Evolutionary conservation across 2,888 invertebrate species (phyloP), one percentile per base, ranked within the genome.

Genomic region (Tipula unca): DNA sequence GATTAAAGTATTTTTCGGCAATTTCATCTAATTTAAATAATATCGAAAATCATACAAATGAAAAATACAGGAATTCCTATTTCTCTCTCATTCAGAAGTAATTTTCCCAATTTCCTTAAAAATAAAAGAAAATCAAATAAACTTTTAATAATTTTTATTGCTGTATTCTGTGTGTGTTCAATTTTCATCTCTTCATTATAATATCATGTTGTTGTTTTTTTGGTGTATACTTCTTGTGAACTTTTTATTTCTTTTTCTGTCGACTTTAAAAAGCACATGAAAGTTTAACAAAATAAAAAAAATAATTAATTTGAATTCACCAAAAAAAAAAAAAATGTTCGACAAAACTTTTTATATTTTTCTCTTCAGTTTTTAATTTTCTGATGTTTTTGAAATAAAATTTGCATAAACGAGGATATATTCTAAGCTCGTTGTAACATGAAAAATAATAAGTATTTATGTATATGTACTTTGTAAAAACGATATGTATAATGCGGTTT

Each of bases 61-160:
- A 69, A 69, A 48, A 69, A 69, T 69, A 69, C 69, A 69, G 69
- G 69, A 69, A 69, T 69, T 69, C 69, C 69, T 69, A 25, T 69
- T 69, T 69, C 69, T 25, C 48, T 48, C 8, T n/a, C 69, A 13
- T 69, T 69, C 69, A 25, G 2, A 69, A 69, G 25, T 69, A 69
- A 69, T 69, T 25, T 69, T 69, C 69, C 69, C 20, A 69, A 69
- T 69, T 48, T 48, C 48, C 48, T 69, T 8, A 54, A 54, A 54
- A 54, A 6, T 39, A 48, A 48, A 48, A 48, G 1, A 48, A 69
- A 69, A 69, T 25, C 1, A 69, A 69, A 69, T 69, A 25, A 69
- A 69, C 1, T 48, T 69, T 69, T 69, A 8, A 69, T 3, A 48
- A 25, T 25, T 69, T 69, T 69, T 69, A 8, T 69, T 69, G 10